Evolutionary conservation across 2,888 invertebrate species (phyloP).

Genomic region (Metopia argyrocephala): DNA sequence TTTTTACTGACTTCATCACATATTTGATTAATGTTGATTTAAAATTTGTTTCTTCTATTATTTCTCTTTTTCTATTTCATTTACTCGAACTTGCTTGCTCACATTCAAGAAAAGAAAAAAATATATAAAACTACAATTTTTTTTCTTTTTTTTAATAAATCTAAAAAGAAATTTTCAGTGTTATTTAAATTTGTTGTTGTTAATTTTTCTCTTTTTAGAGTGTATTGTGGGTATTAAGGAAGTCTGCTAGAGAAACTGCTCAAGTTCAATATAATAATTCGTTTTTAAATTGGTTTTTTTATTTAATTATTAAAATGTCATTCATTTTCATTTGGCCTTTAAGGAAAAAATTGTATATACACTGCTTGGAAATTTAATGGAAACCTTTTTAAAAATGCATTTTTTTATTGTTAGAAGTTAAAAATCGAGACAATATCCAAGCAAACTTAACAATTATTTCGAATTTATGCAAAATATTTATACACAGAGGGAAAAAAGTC

Average conservation of each 20-base stretch:
- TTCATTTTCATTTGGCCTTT: conserved; percentile 34
- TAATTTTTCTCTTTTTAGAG: neutral
- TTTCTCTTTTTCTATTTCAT: no score
- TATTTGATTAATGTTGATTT: conserved; percentile 56
- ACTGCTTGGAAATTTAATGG: neutral
- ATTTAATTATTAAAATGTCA: conserved; percentile 41
- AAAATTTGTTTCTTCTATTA: neutral
- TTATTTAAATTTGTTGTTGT: conserved; percentile 8
- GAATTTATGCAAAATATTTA: no score
- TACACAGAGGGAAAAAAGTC: no score
- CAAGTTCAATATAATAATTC: neutral
- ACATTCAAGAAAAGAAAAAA: neutral
- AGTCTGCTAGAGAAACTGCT: conserved; percentile 2
- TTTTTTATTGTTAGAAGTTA: no score
- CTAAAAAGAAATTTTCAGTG: no score
- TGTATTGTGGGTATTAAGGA: neutral
- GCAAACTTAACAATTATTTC: no score
- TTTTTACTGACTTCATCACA: conserved; percentile 25
- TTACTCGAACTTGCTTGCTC: neutral
- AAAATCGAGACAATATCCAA: no score
- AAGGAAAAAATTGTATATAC: neutral
- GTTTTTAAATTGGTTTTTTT: neutral
- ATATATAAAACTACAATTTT: neutral
- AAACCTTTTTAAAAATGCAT: no score
- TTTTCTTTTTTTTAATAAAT: neutral